Percentiles rank a stretch among this genome's conserved stretches.
These are phyloP conservation scores for Catagonus wagneri DNA, from an alignment of 2,113 vertebrate genomes.

Conservation along the genomic window DNA sequence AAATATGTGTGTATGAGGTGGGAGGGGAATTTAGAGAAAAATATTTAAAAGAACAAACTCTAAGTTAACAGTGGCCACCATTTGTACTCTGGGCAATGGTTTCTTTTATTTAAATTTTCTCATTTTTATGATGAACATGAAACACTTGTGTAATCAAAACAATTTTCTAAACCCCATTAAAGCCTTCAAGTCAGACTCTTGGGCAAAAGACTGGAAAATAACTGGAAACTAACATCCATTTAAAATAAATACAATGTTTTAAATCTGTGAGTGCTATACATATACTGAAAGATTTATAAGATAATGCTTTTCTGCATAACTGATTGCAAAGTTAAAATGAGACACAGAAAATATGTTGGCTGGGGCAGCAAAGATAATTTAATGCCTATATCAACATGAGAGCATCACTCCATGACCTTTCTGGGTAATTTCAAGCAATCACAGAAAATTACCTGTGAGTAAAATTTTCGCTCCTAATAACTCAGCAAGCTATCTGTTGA, in stretches of 20 bases:
- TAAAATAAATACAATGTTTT: background rate
- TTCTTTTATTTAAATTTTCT: constrained; percentile 38
- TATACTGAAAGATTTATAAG: background rate
- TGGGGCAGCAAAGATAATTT: background rate
- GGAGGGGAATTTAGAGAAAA: background rate
- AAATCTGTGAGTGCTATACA: background rate
- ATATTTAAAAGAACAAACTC: background rate
- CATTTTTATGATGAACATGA: background rate
- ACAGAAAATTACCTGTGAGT: background rate
- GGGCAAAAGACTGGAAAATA: background rate
- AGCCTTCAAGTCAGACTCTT: background rate
- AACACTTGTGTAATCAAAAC: constrained; percentile 16
- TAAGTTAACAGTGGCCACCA: background rate
- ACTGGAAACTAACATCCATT: background rate
- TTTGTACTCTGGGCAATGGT: background rate
- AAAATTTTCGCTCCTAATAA: background rate
- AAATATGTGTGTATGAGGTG: background rate
- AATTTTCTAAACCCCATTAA: constrained; percentile 25
- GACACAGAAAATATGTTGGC: background rate
- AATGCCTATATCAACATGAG: background rate
- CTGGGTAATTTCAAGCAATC: background rate
- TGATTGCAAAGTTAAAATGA: background rate
- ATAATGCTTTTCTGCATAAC: background rate
- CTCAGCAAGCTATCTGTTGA: background rate
- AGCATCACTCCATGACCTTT: background rate